A percentile compares a stretch with the other conserved stretches of the same genome.
These are phyloP conservation scores for Nemurella pictetii DNA, from an alignment of 2,888 invertebrate genomes.

Conservation along the genomic window DNA sequence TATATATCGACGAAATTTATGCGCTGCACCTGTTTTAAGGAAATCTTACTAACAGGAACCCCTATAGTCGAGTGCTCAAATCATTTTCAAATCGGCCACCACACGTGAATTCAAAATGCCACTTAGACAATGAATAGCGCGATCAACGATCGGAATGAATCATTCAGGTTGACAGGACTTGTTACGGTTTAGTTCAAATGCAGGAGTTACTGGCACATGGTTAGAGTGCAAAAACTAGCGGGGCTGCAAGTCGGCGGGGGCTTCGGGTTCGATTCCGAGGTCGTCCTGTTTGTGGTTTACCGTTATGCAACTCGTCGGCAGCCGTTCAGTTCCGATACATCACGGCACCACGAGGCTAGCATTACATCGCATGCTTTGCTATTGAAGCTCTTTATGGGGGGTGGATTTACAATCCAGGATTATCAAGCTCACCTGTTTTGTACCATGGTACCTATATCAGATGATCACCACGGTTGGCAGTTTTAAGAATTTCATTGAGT, in stretches of 20 bases:
- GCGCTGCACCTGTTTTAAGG: neutral
- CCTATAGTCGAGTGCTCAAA: neutral
- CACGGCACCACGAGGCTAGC: too few relatives aligned
- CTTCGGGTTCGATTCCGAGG: neutral
- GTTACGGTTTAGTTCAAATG: neutral
- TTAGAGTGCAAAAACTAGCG: neutral
- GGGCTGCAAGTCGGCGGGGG: neutral
- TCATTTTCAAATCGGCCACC: neutral
- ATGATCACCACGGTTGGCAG: too few relatives aligned
- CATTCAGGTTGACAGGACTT: neutral
- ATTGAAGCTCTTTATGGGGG: too few relatives aligned
- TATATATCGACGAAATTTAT: neutral
- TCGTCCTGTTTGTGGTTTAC: neutral
- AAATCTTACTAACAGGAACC: neutral
- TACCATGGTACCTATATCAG: too few relatives aligned
- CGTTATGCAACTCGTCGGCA: neutral
- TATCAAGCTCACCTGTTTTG: too few relatives aligned
- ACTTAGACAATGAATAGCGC: neutral
- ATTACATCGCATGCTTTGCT: too few relatives aligned
- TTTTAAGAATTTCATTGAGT: too few relatives aligned
- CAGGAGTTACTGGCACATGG: neutral
- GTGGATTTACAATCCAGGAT: too few relatives aligned
- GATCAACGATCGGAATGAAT: neutral
- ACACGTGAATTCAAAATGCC: neutral
- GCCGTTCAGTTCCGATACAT: too few relatives aligned